A percentile compares a stretch with the other conserved stretches of the same genome.
These are phyloP conservation scores for Mesocentrotus franciscanus DNA, from an alignment of 53 echinoderm and acorn worm genomes.

Conservation along the genomic window DNA sequence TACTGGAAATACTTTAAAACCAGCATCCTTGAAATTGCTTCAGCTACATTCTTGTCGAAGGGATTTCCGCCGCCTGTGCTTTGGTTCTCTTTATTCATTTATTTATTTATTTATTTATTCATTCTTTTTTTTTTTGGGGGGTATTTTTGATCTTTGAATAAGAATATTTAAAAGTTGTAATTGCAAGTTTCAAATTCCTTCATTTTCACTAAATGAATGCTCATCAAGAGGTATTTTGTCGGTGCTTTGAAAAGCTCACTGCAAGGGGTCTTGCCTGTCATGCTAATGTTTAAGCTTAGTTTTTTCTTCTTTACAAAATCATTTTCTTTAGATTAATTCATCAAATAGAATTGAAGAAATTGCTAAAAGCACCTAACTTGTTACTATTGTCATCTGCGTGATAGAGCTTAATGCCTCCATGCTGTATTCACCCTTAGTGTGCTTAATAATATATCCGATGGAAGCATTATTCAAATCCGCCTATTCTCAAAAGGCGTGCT, in stretches of 20 bases:
- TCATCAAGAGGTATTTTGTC: background rate
- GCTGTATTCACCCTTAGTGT: background rate
- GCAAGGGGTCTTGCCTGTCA: background rate
- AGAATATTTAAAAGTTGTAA: background rate
- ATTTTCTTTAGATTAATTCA: background rate
- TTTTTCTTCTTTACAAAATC: background rate
- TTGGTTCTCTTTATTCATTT: background rate
- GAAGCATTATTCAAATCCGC: background rate
- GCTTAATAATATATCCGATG: background rate
- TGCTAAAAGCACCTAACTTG: background rate
- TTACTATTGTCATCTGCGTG: background rate
- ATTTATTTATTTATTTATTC: background rate
- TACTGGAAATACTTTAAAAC: conserved; percentile 39
- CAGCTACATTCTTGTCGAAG: background rate
- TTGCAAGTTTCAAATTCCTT: background rate
- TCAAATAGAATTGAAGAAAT: background rate
- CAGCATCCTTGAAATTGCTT: conserved; percentile 60
- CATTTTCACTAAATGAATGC: background rate
- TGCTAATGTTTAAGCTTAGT: background rate
- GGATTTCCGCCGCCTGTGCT: conserved; percentile 6
- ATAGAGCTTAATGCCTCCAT: conserved; percentile 9
- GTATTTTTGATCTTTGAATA: background rate
- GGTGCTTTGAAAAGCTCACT: background rate
- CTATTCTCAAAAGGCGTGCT: conserved; percentile 41
- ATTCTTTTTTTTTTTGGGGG: background rate